These are phyloP conservation scores for Oxystoma pomonae DNA, from an alignment of 2,888 invertebrate genomes.

Conservation along the genomic window DNA sequence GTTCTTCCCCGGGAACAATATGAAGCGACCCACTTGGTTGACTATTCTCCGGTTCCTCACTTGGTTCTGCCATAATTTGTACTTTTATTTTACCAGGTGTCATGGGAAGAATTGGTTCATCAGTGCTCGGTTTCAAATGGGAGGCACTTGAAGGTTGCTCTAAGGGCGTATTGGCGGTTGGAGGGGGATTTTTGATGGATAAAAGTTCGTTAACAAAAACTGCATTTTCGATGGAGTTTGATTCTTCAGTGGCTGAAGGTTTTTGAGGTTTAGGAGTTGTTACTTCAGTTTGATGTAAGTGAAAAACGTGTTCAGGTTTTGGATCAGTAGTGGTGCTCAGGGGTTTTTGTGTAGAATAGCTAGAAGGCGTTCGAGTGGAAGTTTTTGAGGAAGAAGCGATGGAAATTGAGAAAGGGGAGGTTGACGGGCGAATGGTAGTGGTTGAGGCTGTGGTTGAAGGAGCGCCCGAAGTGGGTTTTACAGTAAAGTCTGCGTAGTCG, in stretches of 20 bases:
- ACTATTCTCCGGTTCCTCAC: constrained; percentile 21
- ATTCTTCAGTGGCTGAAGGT: constrained; percentile 3
- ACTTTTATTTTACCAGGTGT: constrained; percentile 37
- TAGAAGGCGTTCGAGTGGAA: not conserved
- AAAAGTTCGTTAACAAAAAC: not conserved
- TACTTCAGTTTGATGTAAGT: not conserved
- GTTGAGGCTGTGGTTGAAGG: constrained; percentile 12
- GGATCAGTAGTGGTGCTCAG: not conserved
- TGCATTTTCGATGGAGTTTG: constrained; percentile 7
- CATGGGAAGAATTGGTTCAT: constrained; percentile 4
- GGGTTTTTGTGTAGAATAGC: not conserved
- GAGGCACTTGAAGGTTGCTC: not conserved
- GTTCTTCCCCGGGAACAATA: constrained; percentile 26
- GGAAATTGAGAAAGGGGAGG: constrained; percentile 3
- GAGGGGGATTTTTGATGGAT: not conserved
- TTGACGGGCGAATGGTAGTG: constrained; percentile 8
- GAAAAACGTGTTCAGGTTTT: not conserved
- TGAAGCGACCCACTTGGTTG: constrained; percentile 5
- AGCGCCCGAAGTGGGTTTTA: constrained; percentile 52
- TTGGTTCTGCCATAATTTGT: constrained; percentile 34
- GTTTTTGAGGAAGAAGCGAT: not conserved
- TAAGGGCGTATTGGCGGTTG: not conserved
- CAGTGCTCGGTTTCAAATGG: not conserved
- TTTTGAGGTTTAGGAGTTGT: constrained; percentile 1
- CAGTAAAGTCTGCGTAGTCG: constrained; percentile 68